Base-by-base conservation (phyloP, 2,113 vertebrate genomes). In the Phodopus roborovskii region DNA sequence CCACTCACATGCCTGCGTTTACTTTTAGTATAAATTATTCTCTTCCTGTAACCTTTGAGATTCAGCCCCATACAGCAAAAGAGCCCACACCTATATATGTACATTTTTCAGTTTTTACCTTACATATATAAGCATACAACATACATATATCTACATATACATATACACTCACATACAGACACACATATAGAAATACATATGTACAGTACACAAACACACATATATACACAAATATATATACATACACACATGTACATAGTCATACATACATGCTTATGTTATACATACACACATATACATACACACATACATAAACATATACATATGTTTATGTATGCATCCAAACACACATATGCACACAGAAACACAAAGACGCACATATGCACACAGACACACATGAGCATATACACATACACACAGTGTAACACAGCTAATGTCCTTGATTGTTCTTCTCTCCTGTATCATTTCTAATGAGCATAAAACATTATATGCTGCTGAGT, bases 1-100 rank as follows among this genome's bases (percentile, higher is more conserved):
- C 91, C 90, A 79, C 50, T 94, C 56, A 39, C 45, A 94, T 33
- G 62, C 36, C 60, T 91, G 30, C 68, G 64, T 91, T 96, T 89
- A 86, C 77, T 93, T 94, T 88, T 83, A 82, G 74, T 95, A 94
- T 92, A 88, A 92, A 95, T 94, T 93, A 90, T 88, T 91, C n/a
- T 94, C 92, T 94, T 96, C 90, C 94, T 92, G 83, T 70, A 93
- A 82, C 62, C 48, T 94, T 89, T 48, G 64, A 85, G 64, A 91
- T 58, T 85, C 70, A 81, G 77, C 58, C 91, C 83, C 60, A 84
- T 1, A 60, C 58, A 94, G n/a, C 90, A 39, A 60, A 66, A 90
- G 28, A 39, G 82, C 42, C 68, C 50, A 66, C 2, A n/a, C 39
- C 75, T 64, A 7, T 8, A 48, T 45, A n/a, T 87, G 90, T 74